These are phyloP conservation scores for Eupithecia pulchellata DNA, from an alignment of 2,888 invertebrate genomes.

Conservation along the genomic window DNA sequence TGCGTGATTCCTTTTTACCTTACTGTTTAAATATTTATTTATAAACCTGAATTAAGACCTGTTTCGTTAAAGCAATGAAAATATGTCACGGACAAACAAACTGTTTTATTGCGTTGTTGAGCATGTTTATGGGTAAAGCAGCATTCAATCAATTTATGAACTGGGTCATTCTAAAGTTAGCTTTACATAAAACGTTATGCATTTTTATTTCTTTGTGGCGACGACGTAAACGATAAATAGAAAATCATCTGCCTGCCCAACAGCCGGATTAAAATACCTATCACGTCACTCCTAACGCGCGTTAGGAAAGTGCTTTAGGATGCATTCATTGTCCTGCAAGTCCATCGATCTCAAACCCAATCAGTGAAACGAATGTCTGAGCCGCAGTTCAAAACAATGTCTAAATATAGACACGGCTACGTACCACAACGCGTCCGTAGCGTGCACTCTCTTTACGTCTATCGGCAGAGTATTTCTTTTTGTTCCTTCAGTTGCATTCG, in stretches of 20 bases:
- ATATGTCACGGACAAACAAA: conserved; percentile 11
- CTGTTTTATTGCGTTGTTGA: conserved; percentile 10
- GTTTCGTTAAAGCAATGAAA: conserved; percentile 4
- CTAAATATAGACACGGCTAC: conserved; percentile 40
- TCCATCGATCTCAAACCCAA: conserved; percentile 1
- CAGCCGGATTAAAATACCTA: not conserved
- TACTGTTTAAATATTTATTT: not conserved
- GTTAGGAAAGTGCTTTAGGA: not conserved
- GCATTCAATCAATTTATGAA: conserved; percentile 14
- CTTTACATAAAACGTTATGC: conserved; percentile 4
- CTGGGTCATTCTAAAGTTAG: conserved; percentile 8
- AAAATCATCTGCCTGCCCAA: not conserved
- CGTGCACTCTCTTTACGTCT: conserved; percentile 63
- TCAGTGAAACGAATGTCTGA: not conserved
- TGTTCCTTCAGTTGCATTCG: conserved; percentile 45
- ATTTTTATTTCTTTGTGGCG: conserved; percentile 9
- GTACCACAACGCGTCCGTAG: conserved; percentile 50
- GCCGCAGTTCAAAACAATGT: conserved; percentile 6
- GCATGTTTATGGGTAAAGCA: not conserved
- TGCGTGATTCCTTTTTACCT: not conserved
- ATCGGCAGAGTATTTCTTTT: conserved; percentile 58
- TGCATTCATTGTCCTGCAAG: conserved; percentile 2
- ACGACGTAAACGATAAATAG: conserved; percentile 5
- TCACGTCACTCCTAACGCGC: not conserved
- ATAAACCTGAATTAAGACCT: not conserved